These are phyloP conservation scores for Muraenolepis orangiensis DNA, from an alignment of 2,797 vertebrate genomes.

Conservation along the genomic window DNA sequence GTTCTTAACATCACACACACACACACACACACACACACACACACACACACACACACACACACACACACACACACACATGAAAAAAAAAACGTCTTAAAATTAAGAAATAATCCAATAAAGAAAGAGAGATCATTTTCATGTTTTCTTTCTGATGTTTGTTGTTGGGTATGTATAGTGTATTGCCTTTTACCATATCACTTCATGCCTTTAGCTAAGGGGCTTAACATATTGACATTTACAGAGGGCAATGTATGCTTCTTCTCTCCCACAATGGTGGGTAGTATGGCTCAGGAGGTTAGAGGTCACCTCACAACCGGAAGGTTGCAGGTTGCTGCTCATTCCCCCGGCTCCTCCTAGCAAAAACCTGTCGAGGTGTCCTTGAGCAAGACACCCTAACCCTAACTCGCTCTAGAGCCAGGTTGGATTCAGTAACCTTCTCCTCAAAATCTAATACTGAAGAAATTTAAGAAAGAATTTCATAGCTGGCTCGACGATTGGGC, in stretches of 20 bases:
- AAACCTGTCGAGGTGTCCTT: too few species aligned
- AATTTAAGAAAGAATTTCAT: too few species aligned
- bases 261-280: background rate
- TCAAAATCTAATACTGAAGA: too few species aligned
- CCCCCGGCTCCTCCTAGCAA: too few species aligned
- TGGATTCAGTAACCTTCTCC: too few species aligned
- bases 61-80: too few species aligned
- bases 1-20: background rate
- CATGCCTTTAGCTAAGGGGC: background rate
- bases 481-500: too few species aligned
- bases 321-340: too few species aligned
- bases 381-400: too few species aligned
- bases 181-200: background rate
- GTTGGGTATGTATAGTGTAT: background rate
- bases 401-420: too few species aligned
- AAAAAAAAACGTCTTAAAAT: background rate
- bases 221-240: background rate
- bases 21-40: background rate
- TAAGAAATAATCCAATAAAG: background rate
- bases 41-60: background rate
- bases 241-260: background rate
- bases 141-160: background rate
- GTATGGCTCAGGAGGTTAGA: too few species aligned
- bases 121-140: background rate
- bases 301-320: too few species aligned